Conservation (phyloP, 2,113 vertebrate species). For the Genyomyrus donnyi region DNA sequence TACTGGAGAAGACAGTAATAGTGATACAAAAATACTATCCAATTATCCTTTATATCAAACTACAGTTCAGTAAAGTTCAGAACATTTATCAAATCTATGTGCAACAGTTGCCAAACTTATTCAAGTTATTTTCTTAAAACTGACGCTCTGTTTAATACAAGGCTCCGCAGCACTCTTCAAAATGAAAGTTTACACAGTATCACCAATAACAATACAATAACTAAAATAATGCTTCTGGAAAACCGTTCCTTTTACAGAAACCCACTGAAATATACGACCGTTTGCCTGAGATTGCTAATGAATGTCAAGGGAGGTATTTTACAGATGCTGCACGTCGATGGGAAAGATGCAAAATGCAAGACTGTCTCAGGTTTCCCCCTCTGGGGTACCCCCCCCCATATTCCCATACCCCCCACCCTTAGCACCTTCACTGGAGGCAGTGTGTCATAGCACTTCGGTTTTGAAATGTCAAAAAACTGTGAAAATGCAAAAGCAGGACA, state of each 20-base stretch:
- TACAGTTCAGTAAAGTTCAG: slow-evolving; percentile 4
- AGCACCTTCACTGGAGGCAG: slow-evolving; percentile 42
- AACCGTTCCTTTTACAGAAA: slow-evolving; percentile 25
- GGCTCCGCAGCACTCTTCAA: background rate
- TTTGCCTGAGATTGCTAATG: slow-evolving; percentile 44
- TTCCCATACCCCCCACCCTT: background rate
- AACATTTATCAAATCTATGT: slow-evolving; percentile 1
- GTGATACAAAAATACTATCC: slow-evolving; percentile 11
- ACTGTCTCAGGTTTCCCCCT: slow-evolving; percentile 21
- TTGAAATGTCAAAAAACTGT: slow-evolving; percentile 30
- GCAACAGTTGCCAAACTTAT: background rate
- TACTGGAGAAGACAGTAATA: background rate
- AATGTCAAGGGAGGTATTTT: slow-evolving; percentile 40
- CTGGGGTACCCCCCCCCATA: background rate
- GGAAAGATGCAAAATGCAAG: slow-evolving; percentile 33
- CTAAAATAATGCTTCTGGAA: slow-evolving; percentile 21
- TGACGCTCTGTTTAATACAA: slow-evolving; percentile 4
- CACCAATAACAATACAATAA: slow-evolving; percentile 6
- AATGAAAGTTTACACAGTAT: background rate
- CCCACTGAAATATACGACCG: slow-evolving; percentile 1
- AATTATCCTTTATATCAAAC: slow-evolving; percentile 15
- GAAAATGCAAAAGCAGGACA: slow-evolving; percentile 20
- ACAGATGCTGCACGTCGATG: slow-evolving; percentile 24
- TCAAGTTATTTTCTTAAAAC: background rate
- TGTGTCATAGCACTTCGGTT: slow-evolving; percentile 50